A percentile compares a stretch with the other conserved stretches of the same genome.
Conservation (phyloP, 2,113 vertebrate genomes). For the Malurus cyaneus region DNA sequence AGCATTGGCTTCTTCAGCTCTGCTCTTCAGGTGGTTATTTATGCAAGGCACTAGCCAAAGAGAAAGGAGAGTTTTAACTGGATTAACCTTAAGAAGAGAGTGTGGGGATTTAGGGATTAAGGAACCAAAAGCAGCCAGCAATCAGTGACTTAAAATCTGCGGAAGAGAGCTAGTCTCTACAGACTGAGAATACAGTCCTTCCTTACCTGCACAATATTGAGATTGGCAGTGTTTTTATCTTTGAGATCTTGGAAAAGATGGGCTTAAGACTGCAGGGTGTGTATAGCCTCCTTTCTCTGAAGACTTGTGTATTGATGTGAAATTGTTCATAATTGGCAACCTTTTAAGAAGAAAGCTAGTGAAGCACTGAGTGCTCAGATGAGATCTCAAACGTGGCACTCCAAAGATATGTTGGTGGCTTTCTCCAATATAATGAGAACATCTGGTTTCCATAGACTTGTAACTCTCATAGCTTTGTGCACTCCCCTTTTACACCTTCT, state of each 20-base stretch:
- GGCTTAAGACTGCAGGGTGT: neutral
- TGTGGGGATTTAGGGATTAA: conserved; percentile 64
- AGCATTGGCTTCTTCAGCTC: neutral
- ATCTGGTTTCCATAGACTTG: neutral
- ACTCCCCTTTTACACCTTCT: neutral
- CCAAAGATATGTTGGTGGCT: neutral
- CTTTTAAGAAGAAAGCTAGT: neutral
- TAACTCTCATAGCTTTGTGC: neutral
- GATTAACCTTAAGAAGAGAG: conserved; percentile 65
- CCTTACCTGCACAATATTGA: neutral
- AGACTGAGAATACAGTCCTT: neutral
- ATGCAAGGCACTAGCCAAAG: neutral
- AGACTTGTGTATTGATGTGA: neutral
- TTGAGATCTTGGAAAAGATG: neutral
- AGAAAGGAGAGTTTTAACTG: conserved; percentile 62
- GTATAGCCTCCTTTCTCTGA: neutral
- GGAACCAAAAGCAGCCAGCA: conserved; percentile 40
- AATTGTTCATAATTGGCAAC: neutral
- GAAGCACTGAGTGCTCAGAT: neutral
- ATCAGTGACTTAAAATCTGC: conserved; percentile 26
- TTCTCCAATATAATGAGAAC: neutral
- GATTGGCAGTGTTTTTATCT: neutral
- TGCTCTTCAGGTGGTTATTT: conserved; percentile 37
- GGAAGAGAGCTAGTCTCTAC: neutral
- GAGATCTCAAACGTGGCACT: neutral